Evolutionary conservation across 2,888 invertebrate genomes (phyloP).

Genomic region (Terebella lapidaria): DNA sequence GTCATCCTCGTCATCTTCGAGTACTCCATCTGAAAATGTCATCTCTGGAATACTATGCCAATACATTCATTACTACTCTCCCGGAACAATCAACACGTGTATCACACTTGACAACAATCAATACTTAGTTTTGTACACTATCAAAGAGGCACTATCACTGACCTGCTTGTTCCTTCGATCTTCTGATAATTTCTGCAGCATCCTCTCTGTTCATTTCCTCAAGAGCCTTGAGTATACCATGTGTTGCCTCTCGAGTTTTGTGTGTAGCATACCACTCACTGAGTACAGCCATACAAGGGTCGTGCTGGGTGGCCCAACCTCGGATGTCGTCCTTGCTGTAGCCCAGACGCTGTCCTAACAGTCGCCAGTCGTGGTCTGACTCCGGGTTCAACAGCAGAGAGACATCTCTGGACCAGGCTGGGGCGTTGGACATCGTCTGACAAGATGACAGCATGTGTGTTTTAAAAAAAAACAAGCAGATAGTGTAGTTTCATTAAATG

Average conservation of each 20-base stretch:
- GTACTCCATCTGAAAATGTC: neutral
- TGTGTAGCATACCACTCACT: slow-evolving; percentile 49
- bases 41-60: too few relatives aligned
- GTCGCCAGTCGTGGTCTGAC: slow-evolving; percentile 42
- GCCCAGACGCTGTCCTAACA: slow-evolving; percentile 41
- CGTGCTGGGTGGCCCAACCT: too few relatives aligned
- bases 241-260: too few relatives aligned
- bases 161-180: too few relatives aligned
- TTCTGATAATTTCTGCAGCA: slow-evolving; percentile 28
- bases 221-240: too few relatives aligned
- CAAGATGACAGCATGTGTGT: too few relatives aligned
- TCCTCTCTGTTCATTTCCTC: slow-evolving; percentile 46
- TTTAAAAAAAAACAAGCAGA: neutral
- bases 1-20: neutral
- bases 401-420: slow-evolving; percentile 45
- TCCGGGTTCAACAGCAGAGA: slow-evolving; percentile 40
- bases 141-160: too few relatives aligned
- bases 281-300: slow-evolving; percentile 45
- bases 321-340: too few relatives aligned
- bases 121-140: too few relatives aligned
- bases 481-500: neutral
- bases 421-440: slow-evolving; percentile 47
- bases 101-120: too few relatives aligned
- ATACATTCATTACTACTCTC: too few relatives aligned
- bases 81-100: too few relatives aligned